Evolutionary conservation across 1,140 invertebrate genomes (phyloP).

Genomic region (Megathymus violae): DNA sequence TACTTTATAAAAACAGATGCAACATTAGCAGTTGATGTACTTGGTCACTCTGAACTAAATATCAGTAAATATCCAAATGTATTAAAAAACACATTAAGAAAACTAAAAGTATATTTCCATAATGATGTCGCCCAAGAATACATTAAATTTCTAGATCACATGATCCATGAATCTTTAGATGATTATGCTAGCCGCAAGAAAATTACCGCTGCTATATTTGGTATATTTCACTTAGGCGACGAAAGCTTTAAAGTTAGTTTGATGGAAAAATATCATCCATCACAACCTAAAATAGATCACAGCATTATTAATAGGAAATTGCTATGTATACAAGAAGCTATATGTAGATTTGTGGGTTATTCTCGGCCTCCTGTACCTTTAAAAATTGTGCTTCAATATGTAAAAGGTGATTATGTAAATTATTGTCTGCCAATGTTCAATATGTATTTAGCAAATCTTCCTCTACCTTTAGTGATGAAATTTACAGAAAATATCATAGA

Average conservation of each 20-base stretch:
- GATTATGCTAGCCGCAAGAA: conserved; percentile 7
- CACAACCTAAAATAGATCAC: conserved; percentile 52
- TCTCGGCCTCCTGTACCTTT: conserved; percentile 61
- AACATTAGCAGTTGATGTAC: conserved; percentile 38
- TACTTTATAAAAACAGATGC: conserved; percentile 56
- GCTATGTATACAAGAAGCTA: conserved; percentile 51
- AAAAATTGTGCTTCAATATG: conserved; percentile 44
- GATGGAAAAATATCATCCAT: conserved; percentile 56
- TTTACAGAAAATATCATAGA: conserved; percentile 56
- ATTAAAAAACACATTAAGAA: conserved; percentile 46
- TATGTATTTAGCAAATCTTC: conserved; percentile 52
- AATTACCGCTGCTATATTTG: conserved; percentile 39
- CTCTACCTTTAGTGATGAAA: conserved; percentile 41
- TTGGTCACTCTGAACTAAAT: conserved; percentile 33
- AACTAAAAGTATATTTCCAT: conserved; percentile 63
- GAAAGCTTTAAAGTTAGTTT: conserved; percentile 49
- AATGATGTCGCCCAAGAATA: conserved; percentile 52
- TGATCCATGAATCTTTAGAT: conserved; percentile 15
- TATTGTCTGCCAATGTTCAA: conserved; percentile 61
- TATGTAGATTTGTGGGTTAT: conserved; percentile 54
- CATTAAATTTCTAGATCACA: conserved; percentile 44
- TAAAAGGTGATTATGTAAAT: conserved; percentile 64
- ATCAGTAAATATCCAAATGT: conserved; percentile 15
- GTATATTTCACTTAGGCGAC: conserved; percentile 57
- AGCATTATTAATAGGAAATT: conserved; percentile 41